Evolutionary conservation across 53 echinoderm and acorn worm species (phyloP).

Genomic region (Arbacia lixula): DNA sequence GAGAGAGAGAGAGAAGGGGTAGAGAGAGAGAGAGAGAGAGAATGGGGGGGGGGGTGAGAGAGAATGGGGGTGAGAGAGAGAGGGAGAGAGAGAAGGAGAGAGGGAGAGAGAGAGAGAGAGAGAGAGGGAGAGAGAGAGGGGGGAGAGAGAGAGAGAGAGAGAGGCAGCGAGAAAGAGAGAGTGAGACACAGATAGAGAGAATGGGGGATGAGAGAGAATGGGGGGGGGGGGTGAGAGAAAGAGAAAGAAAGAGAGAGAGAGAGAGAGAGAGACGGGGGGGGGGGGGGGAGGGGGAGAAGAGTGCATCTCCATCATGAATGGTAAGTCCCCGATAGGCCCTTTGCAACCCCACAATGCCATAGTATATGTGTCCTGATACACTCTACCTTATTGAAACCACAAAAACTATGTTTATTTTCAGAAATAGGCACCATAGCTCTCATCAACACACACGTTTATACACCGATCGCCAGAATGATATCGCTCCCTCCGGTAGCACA

Average conservation of each 20-base stretch:
- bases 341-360: too few relatives aligned
- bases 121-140: background rate
- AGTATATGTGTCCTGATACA: too few relatives aligned
- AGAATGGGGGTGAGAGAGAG: slow-evolving; percentile 7
- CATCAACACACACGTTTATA: too few relatives aligned
- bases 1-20: slow-evolving; percentile 35
- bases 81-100: slow-evolving; percentile 36
- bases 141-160: slow-evolving; percentile 11
- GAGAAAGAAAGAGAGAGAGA: background rate
- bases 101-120: slow-evolving; percentile 17
- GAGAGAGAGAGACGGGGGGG: background rate
- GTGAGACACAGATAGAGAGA: slow-evolving; percentile 8
- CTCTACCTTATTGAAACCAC: too few relatives aligned
- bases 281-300: background rate
- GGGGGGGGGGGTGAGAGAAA: background rate
- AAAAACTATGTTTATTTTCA: too few relatives aligned
- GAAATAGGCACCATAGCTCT: too few relatives aligned
- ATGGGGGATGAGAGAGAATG: background rate
- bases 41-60: background rate
- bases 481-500: too few relatives aligned
- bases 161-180: slow-evolving; percentile 38
- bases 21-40: slow-evolving; percentile 33
- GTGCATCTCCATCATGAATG: background rate
- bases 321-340: too few relatives aligned
- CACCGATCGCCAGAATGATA: too few relatives aligned